phyloP scores from a whole-genome alignment of 2,888 invertebrate species.

The Epirrhoe tristata region DNA sequence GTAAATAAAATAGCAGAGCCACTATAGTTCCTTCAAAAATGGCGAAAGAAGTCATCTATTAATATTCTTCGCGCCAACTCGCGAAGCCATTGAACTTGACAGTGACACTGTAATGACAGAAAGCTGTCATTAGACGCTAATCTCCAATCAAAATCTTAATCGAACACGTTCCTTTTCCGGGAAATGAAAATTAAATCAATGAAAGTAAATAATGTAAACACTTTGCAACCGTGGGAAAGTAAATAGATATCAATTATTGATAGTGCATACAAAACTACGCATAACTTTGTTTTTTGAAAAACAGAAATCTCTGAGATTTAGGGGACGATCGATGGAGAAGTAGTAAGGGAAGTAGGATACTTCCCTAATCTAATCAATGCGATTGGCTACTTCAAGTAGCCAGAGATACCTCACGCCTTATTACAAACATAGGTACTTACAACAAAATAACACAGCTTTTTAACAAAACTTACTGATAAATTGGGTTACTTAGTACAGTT shows the following conservation, averaged over 20 bases:
- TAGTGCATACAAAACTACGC: not conserved
- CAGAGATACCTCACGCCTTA: too few relatives aligned
- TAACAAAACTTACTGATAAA: too few relatives aligned
- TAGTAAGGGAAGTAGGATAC: too few relatives aligned
- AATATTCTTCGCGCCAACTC: constrained; percentile 2
- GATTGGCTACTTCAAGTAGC: too few relatives aligned
- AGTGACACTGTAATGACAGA: constrained; percentile 33
- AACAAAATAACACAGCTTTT: too few relatives aligned
- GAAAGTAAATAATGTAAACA: constrained; percentile 32
- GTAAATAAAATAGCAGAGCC: too few relatives aligned
- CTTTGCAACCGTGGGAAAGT: constrained; percentile 16
- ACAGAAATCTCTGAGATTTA: not conserved
- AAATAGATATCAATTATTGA: not conserved
- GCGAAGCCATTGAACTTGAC: constrained; percentile 40
- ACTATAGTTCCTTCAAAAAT: not conserved
- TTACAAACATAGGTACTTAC: too few relatives aligned
- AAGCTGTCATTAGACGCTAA: constrained; percentile 39
- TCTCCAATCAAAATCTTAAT: constrained; percentile 43
- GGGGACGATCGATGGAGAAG: not conserved
- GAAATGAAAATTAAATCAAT: constrained; percentile 37
- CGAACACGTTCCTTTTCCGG: constrained; percentile 41
- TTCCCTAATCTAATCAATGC: too few relatives aligned
- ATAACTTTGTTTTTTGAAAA: not conserved
- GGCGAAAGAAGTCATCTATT: constrained; percentile 1
- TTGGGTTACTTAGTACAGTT: too few relatives aligned